Percentiles rank a stretch among this genome's conserved stretches.
Evolutionary conservation across 92 coral and sea anemone species (phyloP).

Genomic region (Paragorgia papillata): DNA sequence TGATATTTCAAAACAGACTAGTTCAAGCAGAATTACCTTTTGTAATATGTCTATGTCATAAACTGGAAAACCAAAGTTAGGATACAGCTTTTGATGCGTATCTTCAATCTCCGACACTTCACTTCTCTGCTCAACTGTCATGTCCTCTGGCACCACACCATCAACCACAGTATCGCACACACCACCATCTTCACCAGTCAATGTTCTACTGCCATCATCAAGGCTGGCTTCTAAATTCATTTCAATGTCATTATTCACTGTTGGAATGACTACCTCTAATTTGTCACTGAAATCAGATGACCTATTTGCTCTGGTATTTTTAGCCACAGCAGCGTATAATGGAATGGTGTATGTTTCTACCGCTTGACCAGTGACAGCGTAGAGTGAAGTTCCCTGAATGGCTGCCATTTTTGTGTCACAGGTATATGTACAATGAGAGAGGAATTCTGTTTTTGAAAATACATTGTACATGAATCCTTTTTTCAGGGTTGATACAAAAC

Average conservation of each 20-base stretch:
- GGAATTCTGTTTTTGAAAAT: constrained; percentile 59
- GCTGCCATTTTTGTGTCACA: constrained; percentile 76
- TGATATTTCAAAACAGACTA: too few relatives aligned
- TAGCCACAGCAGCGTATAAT: constrained; percentile 82
- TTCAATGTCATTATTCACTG: not conserved
- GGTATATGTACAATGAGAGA: constrained; percentile 78
- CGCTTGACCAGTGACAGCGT: constrained; percentile 83
- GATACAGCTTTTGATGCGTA: not conserved
- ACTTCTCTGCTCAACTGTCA: not conserved
- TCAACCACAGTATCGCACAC: not conserved
- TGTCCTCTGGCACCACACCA: not conserved
- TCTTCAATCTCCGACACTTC: not conserved
- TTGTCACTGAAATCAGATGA: constrained; percentile 5
- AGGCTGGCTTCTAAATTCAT: constrained; percentile 63
- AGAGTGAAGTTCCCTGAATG: constrained; percentile 68
- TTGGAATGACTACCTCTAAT: constrained; percentile 7
- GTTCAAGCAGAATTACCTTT: too few relatives aligned
- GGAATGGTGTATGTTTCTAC: constrained; percentile 90
- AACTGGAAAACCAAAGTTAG: constrained; percentile 24
- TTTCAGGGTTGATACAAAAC: constrained; percentile 86
- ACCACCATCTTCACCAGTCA: not conserved
- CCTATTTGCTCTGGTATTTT: constrained; percentile 55
- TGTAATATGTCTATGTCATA: constrained; percentile 32
- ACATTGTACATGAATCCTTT: constrained; percentile 86
- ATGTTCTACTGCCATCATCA: not conserved